These are phyloP conservation scores for Chitala chitala DNA, from an alignment of 2,113 vertebrate species.

Conservation along the genomic window DNA sequence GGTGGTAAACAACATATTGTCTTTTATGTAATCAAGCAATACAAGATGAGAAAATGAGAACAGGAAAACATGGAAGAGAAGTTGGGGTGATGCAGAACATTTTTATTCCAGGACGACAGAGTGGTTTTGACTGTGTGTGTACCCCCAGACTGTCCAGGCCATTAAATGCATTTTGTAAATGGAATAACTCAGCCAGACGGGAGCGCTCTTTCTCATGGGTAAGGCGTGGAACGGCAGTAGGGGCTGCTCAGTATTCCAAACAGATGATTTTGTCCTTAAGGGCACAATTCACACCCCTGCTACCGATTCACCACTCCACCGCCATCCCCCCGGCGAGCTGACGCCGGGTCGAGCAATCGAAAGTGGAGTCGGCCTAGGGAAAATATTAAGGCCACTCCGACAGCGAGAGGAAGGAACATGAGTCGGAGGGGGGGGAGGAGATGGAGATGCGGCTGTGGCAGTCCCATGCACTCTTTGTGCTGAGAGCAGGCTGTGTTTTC, in stretches of 20 bases:
- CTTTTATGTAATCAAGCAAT: too few relatives aligned
- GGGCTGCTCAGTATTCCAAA: constrained; percentile 27
- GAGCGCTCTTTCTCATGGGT: background rate
- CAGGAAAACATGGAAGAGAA: background rate
- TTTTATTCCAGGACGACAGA: background rate
- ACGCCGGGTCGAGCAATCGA: background rate
- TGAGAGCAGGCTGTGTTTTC: background rate
- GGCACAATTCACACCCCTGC: background rate
- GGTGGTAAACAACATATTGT: too few relatives aligned
- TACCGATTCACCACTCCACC: background rate
- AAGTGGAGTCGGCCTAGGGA: background rate
- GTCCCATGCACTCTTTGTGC: background rate
- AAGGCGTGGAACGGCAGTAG: background rate
- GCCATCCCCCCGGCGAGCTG: background rate
- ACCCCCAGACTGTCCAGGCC: background rate
- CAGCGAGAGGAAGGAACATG: background rate
- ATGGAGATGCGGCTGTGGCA: background rate
- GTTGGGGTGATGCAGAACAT: background rate
- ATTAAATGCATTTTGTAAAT: background rate
- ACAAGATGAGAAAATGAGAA: background rate
- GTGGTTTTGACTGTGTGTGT: background rate
- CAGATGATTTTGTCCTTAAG: background rate
- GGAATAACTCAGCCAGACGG: background rate
- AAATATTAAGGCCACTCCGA: background rate
- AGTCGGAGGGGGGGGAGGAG: background rate